Conservation (phyloP, 2,797 vertebrate species). For the Galaxias olidus region DNA sequence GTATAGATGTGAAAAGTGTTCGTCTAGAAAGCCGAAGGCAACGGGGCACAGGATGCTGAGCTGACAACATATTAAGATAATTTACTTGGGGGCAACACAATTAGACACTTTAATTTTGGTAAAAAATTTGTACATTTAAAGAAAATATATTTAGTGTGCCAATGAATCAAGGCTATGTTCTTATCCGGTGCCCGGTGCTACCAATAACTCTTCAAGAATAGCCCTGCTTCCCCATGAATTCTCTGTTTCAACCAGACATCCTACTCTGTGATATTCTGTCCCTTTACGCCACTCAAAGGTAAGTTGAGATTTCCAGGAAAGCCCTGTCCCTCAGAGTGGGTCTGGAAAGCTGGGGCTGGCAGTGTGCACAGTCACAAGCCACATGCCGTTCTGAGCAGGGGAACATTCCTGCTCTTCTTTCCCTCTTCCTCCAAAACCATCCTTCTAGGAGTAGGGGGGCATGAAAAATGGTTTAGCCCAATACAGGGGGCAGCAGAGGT, state of each 20-base stretch:
- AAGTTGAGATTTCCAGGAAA: constrained; percentile 73
- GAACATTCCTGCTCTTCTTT: constrained; percentile 70
- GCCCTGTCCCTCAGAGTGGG: constrained; percentile 49
- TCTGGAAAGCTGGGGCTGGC: constrained; percentile 56
- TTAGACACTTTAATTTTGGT: no score
- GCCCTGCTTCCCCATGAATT: constrained; percentile 29
- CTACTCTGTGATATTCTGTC: constrained; percentile 47
- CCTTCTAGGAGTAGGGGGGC: constrained; percentile 58
- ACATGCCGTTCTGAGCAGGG: constrained; percentile 68
- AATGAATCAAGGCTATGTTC: constrained; percentile 40
- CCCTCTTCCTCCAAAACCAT: constrained; percentile 61
- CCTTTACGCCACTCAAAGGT: constrained; percentile 56
- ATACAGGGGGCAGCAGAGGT: constrained; percentile 55
- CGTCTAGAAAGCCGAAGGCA: neutral
- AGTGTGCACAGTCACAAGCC: constrained; percentile 64
- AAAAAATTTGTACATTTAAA: no score
- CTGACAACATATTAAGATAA: neutral
- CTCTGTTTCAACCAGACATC: constrained; percentile 31
- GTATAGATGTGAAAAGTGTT: constrained; percentile 33
- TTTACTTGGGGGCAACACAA: no score
- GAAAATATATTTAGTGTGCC: constrained; percentile 40
- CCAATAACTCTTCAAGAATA: constrained; percentile 41
- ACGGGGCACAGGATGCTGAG: constrained; percentile 18
- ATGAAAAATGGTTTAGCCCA: constrained; percentile 49
- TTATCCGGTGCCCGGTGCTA: constrained; percentile 16